Base-by-base conservation (phyloP, 2,797 vertebrate species). In the Acrocephalus scirpaceus region DNA sequence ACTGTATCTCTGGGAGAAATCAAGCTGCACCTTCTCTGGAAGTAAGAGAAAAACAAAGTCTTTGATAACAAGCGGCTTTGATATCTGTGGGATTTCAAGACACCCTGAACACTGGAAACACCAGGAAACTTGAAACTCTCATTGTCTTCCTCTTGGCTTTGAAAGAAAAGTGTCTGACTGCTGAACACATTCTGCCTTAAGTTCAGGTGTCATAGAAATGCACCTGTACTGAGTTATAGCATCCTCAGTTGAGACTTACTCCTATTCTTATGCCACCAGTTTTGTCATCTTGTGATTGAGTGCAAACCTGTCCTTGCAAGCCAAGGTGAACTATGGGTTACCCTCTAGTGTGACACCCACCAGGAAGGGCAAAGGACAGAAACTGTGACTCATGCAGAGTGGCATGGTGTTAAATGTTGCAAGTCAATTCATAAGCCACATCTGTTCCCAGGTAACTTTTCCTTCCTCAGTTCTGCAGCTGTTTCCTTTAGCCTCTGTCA, bases 11-110 rank as follows among this genome's bases (percentile, higher is more conserved):
- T 90, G 50, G 67, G 78, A 87, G 70, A 48, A 56, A 8, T 75
- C 62, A 78, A 38, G 27, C n/a, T 80, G 22, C n/a, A 61, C 10
- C 45, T 87, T 48, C 23, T 21, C 42, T 30, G 21, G 64, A 91
- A 94, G 86, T 60, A 70, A 44, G 50, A 79, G 14, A 32, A 61
- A 93, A 92, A 53, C 12, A 51, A 81, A 70, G 25, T 11, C 54
- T 95, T 88, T 86, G 69, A 72, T 88, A 78, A 58, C 6, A 74
- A 83, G 5, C 25, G 7, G 22, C 26, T 94, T 83, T 92, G 38
- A 72, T 89, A 50, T 86, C 47, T 58, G 38, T 66, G 38, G 36
- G 29, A 85, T 82, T 87, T 85, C 42, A 67, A 62, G 67, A 60
- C 18, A 61, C 13, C 13, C 36, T 65, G 34, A 25, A 26, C 19